Evolutionary conservation across 2,113 vertebrate genomes (phyloP).

Genomic region (Datnioides undecimradiatus): DNA sequence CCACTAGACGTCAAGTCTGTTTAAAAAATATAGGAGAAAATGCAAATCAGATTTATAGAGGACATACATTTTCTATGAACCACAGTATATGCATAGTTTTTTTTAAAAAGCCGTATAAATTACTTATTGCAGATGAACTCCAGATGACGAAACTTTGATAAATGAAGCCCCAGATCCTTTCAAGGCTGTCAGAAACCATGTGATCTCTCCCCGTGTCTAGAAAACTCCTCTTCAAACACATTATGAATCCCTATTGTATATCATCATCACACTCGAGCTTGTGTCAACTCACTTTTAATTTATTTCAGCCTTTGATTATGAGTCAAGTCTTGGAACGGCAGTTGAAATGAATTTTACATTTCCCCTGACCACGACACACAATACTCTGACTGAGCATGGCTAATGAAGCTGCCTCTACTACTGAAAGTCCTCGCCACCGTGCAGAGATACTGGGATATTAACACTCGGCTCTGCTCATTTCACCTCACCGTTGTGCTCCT

Average conservation of each 20-base stretch:
- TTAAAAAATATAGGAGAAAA: not conserved
- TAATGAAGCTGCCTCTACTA: conserved; percentile 12
- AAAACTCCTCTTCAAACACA: not conserved
- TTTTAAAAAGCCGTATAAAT: not conserved
- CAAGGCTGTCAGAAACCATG: not conserved
- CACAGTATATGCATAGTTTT: too few relatives aligned
- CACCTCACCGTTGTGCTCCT: conserved; percentile 24
- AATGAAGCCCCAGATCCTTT: conserved; percentile 23
- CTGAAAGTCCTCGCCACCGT: not conserved
- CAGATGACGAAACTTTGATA: not conserved
- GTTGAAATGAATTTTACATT: not conserved
- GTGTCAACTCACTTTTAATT: not conserved
- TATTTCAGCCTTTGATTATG: not conserved
- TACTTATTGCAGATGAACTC: not conserved
- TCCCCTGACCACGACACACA: conserved; percentile 24
- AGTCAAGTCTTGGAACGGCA: not conserved
- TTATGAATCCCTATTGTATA: not conserved
- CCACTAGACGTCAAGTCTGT: not conserved
- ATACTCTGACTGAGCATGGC: not conserved
- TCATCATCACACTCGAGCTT: conserved; percentile 10
- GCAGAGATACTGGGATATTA: conserved; percentile 35
- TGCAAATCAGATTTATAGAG: not conserved
- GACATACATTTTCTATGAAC: not conserved
- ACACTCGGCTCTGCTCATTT: conserved; percentile 20
- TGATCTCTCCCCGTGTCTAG: not conserved